These are phyloP conservation scores for Hofmannophila pseudospretella DNA, from an alignment of 2,888 invertebrate genomes.

Conservation along the genomic window DNA sequence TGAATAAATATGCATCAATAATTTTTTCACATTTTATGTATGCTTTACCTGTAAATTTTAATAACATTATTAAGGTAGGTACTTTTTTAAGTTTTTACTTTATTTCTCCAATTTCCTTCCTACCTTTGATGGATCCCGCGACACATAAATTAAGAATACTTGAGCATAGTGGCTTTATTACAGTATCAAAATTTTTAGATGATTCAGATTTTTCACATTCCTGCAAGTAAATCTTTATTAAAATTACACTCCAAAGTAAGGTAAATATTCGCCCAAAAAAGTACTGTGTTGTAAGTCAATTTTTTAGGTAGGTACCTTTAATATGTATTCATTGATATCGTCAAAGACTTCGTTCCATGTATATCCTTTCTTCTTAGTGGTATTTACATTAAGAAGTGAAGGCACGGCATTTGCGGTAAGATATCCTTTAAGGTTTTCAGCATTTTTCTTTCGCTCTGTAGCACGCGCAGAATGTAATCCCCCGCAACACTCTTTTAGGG, in stretches of 20 bases:
- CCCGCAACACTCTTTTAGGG: slow-evolving; percentile 49
- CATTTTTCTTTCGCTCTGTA: slow-evolving; percentile 66
- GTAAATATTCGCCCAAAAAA: too few relatives aligned
- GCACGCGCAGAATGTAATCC: slow-evolving; percentile 53
- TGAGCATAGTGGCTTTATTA: slow-evolving; percentile 46
- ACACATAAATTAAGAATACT: slow-evolving; percentile 58
- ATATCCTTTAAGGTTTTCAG: slow-evolving; percentile 57
- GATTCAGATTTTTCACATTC: slow-evolving; percentile 72
- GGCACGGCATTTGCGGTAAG: slow-evolving; percentile 58
- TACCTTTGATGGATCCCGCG: slow-evolving; percentile 67
- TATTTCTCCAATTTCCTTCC: too few relatives aligned
- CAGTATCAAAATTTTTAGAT: slow-evolving; percentile 57
- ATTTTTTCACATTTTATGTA: slow-evolving; percentile 58
- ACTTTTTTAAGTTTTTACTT: too few relatives aligned
- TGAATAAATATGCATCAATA: slow-evolving; percentile 47
- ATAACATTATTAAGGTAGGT: slow-evolving; percentile 7
- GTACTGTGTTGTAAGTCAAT: background rate
- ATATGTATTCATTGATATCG: slow-evolving; percentile 54
- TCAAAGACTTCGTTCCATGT: slow-evolving; percentile 66
- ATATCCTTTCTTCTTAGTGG: slow-evolving; percentile 45
- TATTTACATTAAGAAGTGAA: slow-evolving; percentile 51
- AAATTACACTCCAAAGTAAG: too few relatives aligned
- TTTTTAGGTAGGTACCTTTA: too few relatives aligned
- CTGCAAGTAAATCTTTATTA: too few relatives aligned
- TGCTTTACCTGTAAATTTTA: slow-evolving; percentile 40